These are phyloP conservation scores for Sphinx pinastri DNA, from an alignment of 2,888 invertebrate species.

Conservation along the genomic window DNA sequence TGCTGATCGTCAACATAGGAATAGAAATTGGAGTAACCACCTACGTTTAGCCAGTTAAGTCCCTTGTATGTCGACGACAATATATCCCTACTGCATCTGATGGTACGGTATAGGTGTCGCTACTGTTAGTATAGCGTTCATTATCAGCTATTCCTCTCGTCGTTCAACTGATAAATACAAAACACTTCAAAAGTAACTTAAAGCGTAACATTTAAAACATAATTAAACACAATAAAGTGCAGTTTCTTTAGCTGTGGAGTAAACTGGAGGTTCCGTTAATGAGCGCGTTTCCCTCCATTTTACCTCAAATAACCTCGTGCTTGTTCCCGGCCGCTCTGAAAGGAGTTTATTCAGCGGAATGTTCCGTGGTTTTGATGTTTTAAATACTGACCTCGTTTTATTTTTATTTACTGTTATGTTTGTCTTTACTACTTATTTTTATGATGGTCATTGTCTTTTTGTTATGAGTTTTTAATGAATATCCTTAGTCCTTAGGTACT, in stretches of 20 bases:
- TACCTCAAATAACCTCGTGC: background rate
- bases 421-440: background rate
- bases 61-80: too few species aligned
- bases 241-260: background rate
- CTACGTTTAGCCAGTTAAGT: too few species aligned
- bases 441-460: background rate
- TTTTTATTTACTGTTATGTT: background rate
- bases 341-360: slow-evolving; percentile 13
- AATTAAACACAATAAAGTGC: slow-evolving; percentile 20
- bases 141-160: background rate
- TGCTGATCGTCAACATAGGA: too few species aligned
- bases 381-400: slow-evolving; percentile 17
- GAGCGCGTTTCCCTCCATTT: slow-evolving; percentile 12
- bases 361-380: slow-evolving; percentile 6
- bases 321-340: slow-evolving; percentile 10
- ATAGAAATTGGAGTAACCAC: too few species aligned
- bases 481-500: background rate
- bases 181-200: background rate
- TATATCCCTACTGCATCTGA: too few species aligned
- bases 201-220: slow-evolving; percentile 19
- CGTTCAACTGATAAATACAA: too few species aligned
- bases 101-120: background rate
- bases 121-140: background rate
- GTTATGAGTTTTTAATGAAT: background rate
- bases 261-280: slow-evolving; percentile 1